Conservation (phyloP, 2,113 vertebrate genomes). For the Cottus gobio region DNA sequence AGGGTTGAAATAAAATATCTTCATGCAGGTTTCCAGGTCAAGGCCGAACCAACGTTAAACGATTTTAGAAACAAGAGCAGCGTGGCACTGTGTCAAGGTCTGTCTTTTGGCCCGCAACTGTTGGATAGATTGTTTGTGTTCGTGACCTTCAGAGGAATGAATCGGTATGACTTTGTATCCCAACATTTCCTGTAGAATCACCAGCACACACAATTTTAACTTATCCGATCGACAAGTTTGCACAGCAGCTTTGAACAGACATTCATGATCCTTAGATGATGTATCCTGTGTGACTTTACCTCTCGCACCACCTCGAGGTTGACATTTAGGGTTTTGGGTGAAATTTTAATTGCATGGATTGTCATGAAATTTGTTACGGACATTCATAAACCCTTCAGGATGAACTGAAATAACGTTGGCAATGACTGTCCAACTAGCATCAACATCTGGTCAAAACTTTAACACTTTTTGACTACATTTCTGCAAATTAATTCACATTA, state of each 20-base stretch:
- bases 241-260: neutral
- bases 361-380: neutral
- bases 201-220: neutral
- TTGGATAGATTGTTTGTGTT: neutral
- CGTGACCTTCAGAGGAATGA: neutral
- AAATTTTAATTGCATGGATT: neutral
- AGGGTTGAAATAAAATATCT: constrained; percentile 8
- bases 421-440: neutral
- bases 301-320: neutral
- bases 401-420: neutral
- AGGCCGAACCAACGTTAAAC: neutral
- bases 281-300: neutral
- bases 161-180: neutral
- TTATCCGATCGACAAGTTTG: neutral
- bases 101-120: neutral
- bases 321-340: neutral
- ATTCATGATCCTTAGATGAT: neutral
- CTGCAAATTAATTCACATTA: neutral
- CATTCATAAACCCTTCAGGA: neutral
- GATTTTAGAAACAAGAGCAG: neutral
- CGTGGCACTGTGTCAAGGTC: neutral
- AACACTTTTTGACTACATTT: neutral
- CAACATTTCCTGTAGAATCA: neutral
- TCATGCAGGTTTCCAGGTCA: constrained; percentile 8
- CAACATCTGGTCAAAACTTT: neutral